Base-by-base conservation (phyloP, 2,888 invertebrate species). In the Orchesellides sinensis region DNA sequence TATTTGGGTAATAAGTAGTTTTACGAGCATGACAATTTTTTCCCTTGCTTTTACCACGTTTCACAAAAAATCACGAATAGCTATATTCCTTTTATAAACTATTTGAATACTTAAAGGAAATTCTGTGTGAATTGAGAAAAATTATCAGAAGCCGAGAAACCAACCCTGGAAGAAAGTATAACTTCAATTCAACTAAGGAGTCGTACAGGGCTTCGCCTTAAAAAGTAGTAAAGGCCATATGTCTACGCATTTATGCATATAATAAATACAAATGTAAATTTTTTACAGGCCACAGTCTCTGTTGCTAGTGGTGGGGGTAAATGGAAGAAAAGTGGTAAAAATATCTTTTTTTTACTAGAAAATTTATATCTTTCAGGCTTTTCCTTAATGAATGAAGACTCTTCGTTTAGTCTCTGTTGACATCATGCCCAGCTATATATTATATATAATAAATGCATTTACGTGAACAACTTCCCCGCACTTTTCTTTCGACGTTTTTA, bases 331-430 rank as follows among this genome's bases (percentile, higher is more conserved):
- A 17, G 72, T 69, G 81, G 83, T 80, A 83, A 85, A 84, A 84
- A 84, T 84, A 82, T 84, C 82, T n/a, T n/a, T 84, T 81, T 82
- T 78, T 78, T 78, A 77, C 66, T 70, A 49, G 73, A 77, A 81
- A 83, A 83, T 85, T 85, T 85, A 83, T 83, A 78, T 81, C 83
- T 78, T 75, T 77, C 77, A 52, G 77, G 81, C 61, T 81, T 82
- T 54, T 73, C 78, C 81, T 85, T 85, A 85, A 85, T 85, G 85
- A 85, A 83, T 83, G 83, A 85, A 85, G 85, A 83, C 79, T 68
- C 59, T 77, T 66, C 59, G 27, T 35, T 68, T 32, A 19, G 54
- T 52, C 47, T 40, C 25, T 65, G n/a, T 54, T 54, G 23, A 54
- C 54, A 54, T 54, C 12, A 12, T 54, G 54, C 54, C 25, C 25